A percentile compares a stretch with the other conserved stretches of the same genome.
Evolutionary conservation across 2,113 vertebrate genomes (phyloP).

Genomic region (Micronycteris hirsuta): DNA sequence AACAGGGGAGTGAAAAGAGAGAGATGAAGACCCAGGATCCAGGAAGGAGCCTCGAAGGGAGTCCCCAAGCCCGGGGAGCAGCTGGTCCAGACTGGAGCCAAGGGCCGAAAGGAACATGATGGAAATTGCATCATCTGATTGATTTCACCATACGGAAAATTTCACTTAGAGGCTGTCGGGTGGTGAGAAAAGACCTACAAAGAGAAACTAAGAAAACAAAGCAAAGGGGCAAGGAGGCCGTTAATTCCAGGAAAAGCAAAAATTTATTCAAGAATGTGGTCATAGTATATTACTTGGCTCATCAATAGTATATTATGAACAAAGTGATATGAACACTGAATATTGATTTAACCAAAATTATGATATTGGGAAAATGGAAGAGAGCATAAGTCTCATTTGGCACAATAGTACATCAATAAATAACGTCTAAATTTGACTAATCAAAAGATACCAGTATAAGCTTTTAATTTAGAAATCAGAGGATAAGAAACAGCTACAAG

Average conservation of each 20-base stretch:
- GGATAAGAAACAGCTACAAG: neutral
- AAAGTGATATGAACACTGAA: neutral
- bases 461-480: neutral
- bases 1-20: neutral
- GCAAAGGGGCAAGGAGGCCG: neutral
- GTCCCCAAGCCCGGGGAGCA: neutral
- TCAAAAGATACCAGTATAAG: neutral
- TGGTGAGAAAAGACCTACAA: neutral
- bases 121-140: neutral
- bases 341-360: neutral
- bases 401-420: neutral
- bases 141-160: neutral
- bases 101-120: neutral
- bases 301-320: neutral
- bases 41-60: neutral
- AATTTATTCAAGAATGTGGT: neutral
- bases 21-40: neutral
- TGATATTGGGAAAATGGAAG: neutral
- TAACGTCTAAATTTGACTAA: neutral
- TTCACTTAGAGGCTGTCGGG: neutral
- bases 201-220: neutral
- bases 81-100: neutral
- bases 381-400: neutral
- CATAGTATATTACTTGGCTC: neutral
- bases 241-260: neutral